Evolutionary conservation across 2,113 vertebrate species (phyloP), one percentile per base, ranked within the genome.

Genomic region (Prunella himalayana): DNA sequence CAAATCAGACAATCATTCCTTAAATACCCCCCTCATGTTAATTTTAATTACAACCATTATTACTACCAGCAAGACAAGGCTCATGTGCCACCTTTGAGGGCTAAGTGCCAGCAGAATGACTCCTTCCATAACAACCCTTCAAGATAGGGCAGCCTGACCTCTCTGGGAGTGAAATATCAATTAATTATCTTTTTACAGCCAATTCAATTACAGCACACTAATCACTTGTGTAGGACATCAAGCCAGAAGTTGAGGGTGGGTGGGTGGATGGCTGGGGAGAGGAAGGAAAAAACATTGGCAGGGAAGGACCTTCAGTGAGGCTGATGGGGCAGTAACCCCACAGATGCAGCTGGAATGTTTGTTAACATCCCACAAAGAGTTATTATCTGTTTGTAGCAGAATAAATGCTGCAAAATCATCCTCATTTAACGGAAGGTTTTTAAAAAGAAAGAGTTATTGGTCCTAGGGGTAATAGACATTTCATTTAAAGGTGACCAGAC

Each of bases 111-210:
- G 93, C 89, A 95, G 96, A 93, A 72, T 24, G 73, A 91, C 88
- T 94, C 56, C 72, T 92, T 94, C 65, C 81, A 35, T 92, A 96
- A 90, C 94, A 82, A 37, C 96, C 82, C 83, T 22, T 93, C 95
- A 80, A 90, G 96, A 96, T 42, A 94, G 96, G 97, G 97, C 97
- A 97, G 96, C 95, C 91, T 98, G 98, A 98, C 98, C 98, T 98
- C 98, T 95, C 96, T 51, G 84, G 86, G 96, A 98, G 94, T 90
- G 95, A 97, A 97, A 95, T 92, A 97, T 91, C 96, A 94, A 97
- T 98, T 98, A 97, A 98, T 99, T 98, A 98, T 96, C 97, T 96
- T 97, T 98, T 98, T 97, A 98, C 96, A 86, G 97, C 96, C 96
- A 70, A 90, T 96, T 97, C 98, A 97, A 97, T 98, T 98, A 98